These are phyloP conservation scores for Peromyscus melanophrys DNA, from an alignment of 2,797 vertebrate species.

Conservation along the genomic window DNA sequence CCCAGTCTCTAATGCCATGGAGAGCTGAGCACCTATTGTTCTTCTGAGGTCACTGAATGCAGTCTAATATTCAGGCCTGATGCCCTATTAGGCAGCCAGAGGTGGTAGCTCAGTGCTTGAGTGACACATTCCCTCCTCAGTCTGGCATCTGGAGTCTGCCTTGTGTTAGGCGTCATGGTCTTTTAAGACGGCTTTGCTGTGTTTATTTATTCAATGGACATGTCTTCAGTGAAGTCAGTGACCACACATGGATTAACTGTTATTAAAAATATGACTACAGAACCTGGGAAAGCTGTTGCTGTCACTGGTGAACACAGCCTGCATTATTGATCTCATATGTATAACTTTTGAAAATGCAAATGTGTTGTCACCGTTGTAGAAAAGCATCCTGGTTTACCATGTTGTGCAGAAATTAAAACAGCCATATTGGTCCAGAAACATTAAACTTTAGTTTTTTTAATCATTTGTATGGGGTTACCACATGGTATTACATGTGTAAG, in stretches of 20 bases:
- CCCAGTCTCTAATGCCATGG: not conserved
- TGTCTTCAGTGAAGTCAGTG: not conserved
- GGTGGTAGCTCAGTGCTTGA: not conserved
- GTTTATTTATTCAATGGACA: not conserved
- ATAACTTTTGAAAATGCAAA: not conserved
- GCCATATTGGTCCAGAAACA: not conserved
- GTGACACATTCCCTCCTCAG: not conserved
- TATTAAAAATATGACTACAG: not conserved
- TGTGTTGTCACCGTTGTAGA: not conserved
- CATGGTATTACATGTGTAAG: not conserved
- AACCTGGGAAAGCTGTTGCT: too few relatives aligned
- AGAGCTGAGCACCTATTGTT: not conserved
- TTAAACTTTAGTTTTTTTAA: not conserved
- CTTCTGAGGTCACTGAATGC: not conserved
- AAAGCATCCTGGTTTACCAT: not conserved
- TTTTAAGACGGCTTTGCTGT: not conserved
- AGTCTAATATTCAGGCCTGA: not conserved
- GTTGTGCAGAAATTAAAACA: not conserved
- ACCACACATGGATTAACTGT: not conserved
- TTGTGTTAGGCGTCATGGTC: not conserved
- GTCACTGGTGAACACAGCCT: not conserved
- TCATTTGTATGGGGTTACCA: not conserved
- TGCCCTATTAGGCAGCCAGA: not conserved
- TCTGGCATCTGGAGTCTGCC: not conserved
- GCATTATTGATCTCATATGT: not conserved